Conservation (phyloP, 2,888 invertebrate species). For the Rhynchonema sp. region DNA sequence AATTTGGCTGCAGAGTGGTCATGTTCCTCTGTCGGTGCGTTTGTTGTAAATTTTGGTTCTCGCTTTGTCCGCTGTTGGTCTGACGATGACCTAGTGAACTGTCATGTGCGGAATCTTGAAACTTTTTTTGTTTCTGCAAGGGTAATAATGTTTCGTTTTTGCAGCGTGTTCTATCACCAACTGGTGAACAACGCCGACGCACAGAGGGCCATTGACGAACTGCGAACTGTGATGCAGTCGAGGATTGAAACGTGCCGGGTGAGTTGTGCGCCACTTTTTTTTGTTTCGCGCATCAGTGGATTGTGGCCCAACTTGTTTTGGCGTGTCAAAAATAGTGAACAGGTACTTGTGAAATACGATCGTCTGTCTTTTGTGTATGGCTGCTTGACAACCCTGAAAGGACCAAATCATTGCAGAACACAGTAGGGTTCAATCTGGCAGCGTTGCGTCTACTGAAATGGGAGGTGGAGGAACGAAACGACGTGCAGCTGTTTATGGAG, state of each 20-base stretch:
- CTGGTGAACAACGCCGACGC: conserved; percentile 51
- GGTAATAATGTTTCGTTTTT: conserved; percentile 10
- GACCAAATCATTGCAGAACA: conserved; percentile 49
- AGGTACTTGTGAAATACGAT: no score
- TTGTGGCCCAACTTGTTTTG: no score
- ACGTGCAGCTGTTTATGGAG: conserved; percentile 56
- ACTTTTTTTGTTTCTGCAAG: not conserved
- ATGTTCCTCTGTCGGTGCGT: conserved; percentile 40
- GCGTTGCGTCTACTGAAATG: conserved; percentile 55
- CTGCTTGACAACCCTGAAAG: no score
- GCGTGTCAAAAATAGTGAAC: no score
- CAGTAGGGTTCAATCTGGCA: conserved; percentile 63
- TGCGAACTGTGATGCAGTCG: conserved; percentile 22
- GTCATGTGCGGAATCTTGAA: no score
- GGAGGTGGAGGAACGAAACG: conserved; percentile 52
- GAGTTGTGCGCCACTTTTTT: not conserved
- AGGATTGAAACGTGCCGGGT: not conserved
- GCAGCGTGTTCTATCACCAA: conserved; percentile 37
- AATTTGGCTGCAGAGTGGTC: conserved; percentile 54
- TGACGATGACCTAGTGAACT: no score
- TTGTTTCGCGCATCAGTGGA: no score
- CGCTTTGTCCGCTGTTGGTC: not conserved
- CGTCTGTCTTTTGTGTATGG: no score
- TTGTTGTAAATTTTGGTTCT: not conserved
- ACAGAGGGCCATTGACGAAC: conserved; percentile 44